Evolutionary conservation across 2,797 vertebrate genomes (phyloP).

Genomic region (Labroides dimidiatus): DNA sequence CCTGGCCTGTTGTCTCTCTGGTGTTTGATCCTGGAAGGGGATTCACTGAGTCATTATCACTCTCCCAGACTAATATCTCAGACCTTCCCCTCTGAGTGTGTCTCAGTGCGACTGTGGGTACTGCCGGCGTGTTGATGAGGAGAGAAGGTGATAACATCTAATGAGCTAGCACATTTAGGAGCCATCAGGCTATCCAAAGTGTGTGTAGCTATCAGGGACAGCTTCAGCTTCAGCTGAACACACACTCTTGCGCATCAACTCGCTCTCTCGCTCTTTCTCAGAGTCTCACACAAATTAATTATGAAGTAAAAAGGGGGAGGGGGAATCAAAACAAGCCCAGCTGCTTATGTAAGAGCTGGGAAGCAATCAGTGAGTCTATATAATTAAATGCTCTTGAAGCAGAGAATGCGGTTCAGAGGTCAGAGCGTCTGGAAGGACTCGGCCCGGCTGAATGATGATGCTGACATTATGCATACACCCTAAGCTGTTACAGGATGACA

Average conservation of each 20-base stretch:
- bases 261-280: background rate
- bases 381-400: constrained; percentile 41
- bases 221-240: background rate
- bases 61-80: constrained; percentile 33
- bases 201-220: background rate
- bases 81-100: constrained; percentile 19
- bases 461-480: background rate
- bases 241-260: background rate
- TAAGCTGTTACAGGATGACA: background rate
- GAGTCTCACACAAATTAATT: constrained; percentile 20
- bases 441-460: background rate
- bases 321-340: constrained; percentile 29
- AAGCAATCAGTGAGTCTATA: constrained; percentile 63
- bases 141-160: constrained; percentile 60
- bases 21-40: constrained; percentile 13
- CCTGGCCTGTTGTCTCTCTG: background rate
- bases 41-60: constrained; percentile 55
- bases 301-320: constrained; percentile 12
- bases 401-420: constrained; percentile 34
- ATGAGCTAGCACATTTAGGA: constrained; percentile 62
- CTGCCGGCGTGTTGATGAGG: constrained; percentile 59
- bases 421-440: constrained; percentile 19
- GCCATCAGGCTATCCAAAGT: constrained; percentile 16
- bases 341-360: constrained; percentile 55
- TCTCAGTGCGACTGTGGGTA: constrained; percentile 10